Evolutionary conservation across 2,888 invertebrate genomes (phyloP).

Genomic region (Dimorphilus gyrociliatus): DNA sequence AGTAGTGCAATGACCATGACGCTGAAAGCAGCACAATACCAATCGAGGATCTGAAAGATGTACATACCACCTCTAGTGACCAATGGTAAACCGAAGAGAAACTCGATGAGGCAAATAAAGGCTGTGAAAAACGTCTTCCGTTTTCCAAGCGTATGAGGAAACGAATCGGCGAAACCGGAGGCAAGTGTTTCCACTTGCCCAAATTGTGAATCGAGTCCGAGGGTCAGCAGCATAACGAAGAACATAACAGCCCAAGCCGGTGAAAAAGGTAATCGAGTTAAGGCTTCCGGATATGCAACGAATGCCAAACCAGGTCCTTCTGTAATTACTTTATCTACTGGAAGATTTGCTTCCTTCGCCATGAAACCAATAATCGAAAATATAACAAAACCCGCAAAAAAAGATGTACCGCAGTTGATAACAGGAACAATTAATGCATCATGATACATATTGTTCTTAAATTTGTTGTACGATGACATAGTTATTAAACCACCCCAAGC

Average conservation of each 20-base stretch:
- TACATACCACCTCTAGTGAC: slow-evolving; percentile 47
- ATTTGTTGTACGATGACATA: slow-evolving; percentile 30
- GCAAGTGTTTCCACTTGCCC: slow-evolving; percentile 61
- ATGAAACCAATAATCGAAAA: slow-evolving; percentile 43
- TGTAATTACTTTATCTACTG: slow-evolving; percentile 13
- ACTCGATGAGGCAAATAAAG: slow-evolving; percentile 46
- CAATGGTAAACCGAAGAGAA: slow-evolving; percentile 49
- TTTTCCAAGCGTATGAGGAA: slow-evolving; percentile 38
- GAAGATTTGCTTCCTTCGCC: slow-evolving; percentile 40
- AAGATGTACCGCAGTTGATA: slow-evolving; percentile 19
- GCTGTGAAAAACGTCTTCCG: slow-evolving; percentile 48
- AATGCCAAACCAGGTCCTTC: slow-evolving; percentile 21
- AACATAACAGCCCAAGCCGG: too few species aligned
- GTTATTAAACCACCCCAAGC: slow-evolving; percentile 31
- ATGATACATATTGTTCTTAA: slow-evolving; percentile 27
- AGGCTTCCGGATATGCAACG: slow-evolving; percentile 23
- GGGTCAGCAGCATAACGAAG: too few species aligned
- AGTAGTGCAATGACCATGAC: slow-evolving; percentile 31
- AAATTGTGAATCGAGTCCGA: too few species aligned
- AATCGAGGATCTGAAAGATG: slow-evolving; percentile 35
- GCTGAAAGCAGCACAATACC: slow-evolving; percentile 34
- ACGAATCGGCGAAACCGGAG: slow-evolving; percentile 54
- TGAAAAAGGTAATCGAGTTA: too few species aligned
- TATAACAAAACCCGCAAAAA: slow-evolving; percentile 22
- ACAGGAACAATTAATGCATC: slow-evolving; percentile 15